Evolutionary conservation across 2,797 vertebrate genomes (phyloP).

Genomic region (Amniataba percoides): DNA sequence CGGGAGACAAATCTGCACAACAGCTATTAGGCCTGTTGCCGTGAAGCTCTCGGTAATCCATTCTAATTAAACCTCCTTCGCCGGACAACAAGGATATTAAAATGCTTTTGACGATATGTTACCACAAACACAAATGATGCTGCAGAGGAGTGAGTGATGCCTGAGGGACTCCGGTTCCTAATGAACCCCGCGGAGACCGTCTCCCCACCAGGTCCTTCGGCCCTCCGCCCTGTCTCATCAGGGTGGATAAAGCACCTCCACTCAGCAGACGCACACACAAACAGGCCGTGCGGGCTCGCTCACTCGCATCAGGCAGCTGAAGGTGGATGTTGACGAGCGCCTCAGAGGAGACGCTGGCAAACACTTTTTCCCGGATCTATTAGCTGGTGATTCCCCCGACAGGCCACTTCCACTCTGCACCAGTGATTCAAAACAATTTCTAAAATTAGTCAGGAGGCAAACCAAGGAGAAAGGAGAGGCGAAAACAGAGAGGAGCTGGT

Average conservation of each 20-base stretch:
- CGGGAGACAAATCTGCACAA: conserved; percentile 13
- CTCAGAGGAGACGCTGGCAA: conserved; percentile 52
- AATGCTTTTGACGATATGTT: conserved; percentile 39
- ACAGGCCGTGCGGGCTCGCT: conserved; percentile 25
- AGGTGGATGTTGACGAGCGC: conserved; percentile 56
- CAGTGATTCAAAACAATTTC: conserved; percentile 51
- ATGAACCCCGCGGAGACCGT: conserved; percentile 76
- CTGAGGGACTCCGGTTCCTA: conserved; percentile 57
- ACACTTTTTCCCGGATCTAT: conserved; percentile 56
- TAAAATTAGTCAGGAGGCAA: conserved; percentile 34
- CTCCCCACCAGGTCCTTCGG: conserved; percentile 33
- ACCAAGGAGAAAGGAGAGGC: conserved; percentile 10
- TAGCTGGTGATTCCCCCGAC: conserved; percentile 54
- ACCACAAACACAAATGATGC: conserved; percentile 61
- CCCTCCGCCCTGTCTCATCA: conserved; percentile 48
- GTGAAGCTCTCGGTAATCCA: conserved; percentile 46
- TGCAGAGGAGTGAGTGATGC: conserved; percentile 44
- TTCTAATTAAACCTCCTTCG: conserved; percentile 72
- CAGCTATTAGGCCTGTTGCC: conserved; percentile 28
- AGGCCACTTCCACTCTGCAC: conserved; percentile 39
- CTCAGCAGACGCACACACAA: conserved; percentile 22
- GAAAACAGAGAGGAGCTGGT: conserved; percentile 1
- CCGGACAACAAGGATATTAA: conserved; percentile 43
- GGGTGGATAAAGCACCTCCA: conserved; percentile 51
- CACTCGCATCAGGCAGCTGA: conserved; percentile 39